Percentiles rank a stretch among this genome's conserved stretches.
Evolutionary conservation across 2,113 vertebrate species (phyloP).

Genomic region (Gavia stellata): DNA sequence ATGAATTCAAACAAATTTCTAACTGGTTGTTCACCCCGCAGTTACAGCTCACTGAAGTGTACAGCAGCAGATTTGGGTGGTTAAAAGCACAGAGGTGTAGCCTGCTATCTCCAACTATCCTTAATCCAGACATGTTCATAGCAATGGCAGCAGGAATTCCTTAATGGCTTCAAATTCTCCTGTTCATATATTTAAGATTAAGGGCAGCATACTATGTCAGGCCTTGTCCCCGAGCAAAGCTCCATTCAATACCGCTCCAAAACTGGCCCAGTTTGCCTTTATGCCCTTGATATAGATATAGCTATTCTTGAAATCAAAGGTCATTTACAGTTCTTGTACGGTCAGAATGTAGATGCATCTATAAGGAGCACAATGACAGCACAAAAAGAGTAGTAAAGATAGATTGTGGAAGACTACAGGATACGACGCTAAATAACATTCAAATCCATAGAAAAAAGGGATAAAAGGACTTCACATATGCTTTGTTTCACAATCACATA

Average conservation of each 20-base stretch:
- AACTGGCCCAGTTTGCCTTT: not conserved
- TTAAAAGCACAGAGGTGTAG: not conserved
- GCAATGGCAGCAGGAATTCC: not conserved
- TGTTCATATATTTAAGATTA: no score
- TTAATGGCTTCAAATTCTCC: not conserved
- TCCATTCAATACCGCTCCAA: fast-evolving
- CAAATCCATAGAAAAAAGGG: not conserved
- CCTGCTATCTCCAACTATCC: not conserved
- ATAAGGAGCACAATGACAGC: not conserved
- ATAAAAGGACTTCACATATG: not conserved
- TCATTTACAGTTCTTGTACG: not conserved
- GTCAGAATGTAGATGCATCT: not conserved
- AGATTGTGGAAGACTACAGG: not conserved
- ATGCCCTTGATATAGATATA: not conserved
- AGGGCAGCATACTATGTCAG: fast-evolving
- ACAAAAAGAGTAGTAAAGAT: not conserved
- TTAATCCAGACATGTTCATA: not conserved
- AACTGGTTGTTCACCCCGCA: fast-evolving
- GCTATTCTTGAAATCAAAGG: not conserved
- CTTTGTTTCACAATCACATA: not conserved
- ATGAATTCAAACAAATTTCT: not conserved
- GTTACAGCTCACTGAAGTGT: not conserved
- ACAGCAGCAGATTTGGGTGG: not conserved
- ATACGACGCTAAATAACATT: not conserved
- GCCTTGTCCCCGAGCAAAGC: no score